Base-by-base conservation (phyloP, 2,113 vertebrate genomes). In the Picathartes gymnocephalus region DNA sequence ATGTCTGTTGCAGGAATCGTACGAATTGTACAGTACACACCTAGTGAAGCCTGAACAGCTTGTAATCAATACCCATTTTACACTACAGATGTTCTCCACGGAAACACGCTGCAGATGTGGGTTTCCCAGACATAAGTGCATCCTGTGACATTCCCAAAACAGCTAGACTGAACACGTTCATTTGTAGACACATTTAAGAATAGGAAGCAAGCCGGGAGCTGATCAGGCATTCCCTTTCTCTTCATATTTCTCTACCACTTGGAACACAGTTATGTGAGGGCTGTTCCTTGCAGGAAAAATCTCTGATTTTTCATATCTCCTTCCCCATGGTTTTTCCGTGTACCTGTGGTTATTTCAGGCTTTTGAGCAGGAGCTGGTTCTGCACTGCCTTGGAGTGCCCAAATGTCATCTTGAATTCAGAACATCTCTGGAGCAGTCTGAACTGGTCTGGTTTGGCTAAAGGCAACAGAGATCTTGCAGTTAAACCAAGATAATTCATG, bases 121-220 rank as follows among this genome's bases (percentile, higher is more conserved):
- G 3, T 40, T 88, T 94, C 62, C 70, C 44, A 27, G 25, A 7
- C 0, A 1, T 12, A 39, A 14, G 30, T 23, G 44, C 0, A 0
- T 25, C 53, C 57, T 37, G 0, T 18, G 48, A n/a, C 65, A 19
- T 40, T 84, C 77, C 73, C 2, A 2, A 68, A 45, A 42, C 56
- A 81, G 56, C 61, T 61, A 0, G 2, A 17, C n/a, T 6, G 40
- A 37, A 65, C 3, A 1, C 2, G 6, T 7, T 12, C 11, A 3
- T 47, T 48, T 88, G 42, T 3, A n/a, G 37, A 33, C 25, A 35
- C n/a, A 14, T 81, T 58, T 69, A 50, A 39, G 35, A 73, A 15
- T 23, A 78, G 4, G 20, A 25, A 18, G 11, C 5, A 53, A 74
- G 40, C 35, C 2, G 0, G 53, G 48, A 88, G 25, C 24, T 44